phyloP scores from a whole-genome alignment of 1,140 invertebrate species.

The Brachionus calyciflorus region DNA sequence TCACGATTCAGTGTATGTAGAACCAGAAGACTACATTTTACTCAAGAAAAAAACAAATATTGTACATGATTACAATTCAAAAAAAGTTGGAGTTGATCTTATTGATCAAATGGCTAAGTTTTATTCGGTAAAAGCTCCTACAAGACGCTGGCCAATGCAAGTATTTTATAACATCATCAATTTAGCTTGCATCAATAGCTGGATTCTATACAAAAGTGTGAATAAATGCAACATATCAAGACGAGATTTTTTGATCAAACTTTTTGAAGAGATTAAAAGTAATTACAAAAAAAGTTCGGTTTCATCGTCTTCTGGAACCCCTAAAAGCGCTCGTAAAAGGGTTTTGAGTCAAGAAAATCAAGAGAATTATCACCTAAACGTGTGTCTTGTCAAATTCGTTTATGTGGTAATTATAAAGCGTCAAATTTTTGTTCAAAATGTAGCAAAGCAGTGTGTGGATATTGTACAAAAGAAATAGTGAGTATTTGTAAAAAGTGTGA shows the following conservation, averaged over 20 bases:
- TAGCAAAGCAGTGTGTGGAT: background rate
- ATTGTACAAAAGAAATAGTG: background rate
- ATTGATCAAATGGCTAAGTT: background rate
- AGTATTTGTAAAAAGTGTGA: background rate
- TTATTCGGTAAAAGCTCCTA: background rate
- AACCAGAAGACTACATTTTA: background rate
- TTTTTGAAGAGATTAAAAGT: background rate
- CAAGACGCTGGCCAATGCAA: background rate
- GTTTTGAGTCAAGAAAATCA: background rate
- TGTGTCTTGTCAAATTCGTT: background rate
- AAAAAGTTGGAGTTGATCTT: too few relatives aligned
- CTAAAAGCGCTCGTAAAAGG: background rate
- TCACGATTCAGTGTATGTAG: background rate
- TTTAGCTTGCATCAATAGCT: too few relatives aligned
- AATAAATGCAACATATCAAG: too few relatives aligned
- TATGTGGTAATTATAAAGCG: slow-evolving; percentile 4
- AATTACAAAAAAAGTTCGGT: background rate
- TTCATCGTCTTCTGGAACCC: background rate
- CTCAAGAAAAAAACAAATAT: background rate
- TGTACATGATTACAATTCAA: background rate
- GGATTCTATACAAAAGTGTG: too few relatives aligned
- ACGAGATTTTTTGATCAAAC: too few relatives aligned
- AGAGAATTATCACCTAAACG: slow-evolving; percentile 14
- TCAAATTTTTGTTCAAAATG: background rate
- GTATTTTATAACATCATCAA: background rate